Base-by-base conservation (phyloP, 1,140 invertebrate genomes). In the Laupala kohalensis region DNA sequence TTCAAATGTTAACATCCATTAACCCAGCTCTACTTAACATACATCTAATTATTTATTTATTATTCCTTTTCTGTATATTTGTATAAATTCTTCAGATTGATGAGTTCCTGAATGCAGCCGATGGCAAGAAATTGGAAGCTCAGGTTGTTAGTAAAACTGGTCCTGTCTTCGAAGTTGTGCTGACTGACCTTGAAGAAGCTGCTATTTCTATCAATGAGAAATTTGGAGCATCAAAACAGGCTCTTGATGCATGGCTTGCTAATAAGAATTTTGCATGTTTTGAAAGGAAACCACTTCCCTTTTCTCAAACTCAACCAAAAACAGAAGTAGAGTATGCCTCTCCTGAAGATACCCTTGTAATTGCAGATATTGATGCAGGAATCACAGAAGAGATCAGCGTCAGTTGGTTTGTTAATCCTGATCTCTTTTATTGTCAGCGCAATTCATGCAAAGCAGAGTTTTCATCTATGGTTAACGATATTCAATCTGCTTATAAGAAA, bases 391-490 rank as follows among this genome's bases (percentile, higher is more conserved):
- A 83, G 27, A 83, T 85, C 2, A 77, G 79, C 6, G 77, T 89
- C 12, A 84, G 84, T 6, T 89, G 87, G 87, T 87, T 86, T 75
- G 80, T 83, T n/a, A 85, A 86, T 75, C 90, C 90, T 0, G 82
- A 85, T 69, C 85, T 86, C 73, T 91, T 92, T 78, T 90, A 87
- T 75, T 86, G 87, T 12, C 88, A 90, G 75, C 77, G 86, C 19
- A 71, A 75, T 4, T 69, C 81, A 1, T 71, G 80, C 69, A 78
- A 86, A 73, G 73, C 77, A 0, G 83, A 86, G 75, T 90, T 90
- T 76, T 80, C 84, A 23, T 76, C 79, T 28, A 85, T 91, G 83
- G 88, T 92, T 86, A 83, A 86, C 70, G 83, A 87, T 28, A 88
- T 92, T 71, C 89, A 90, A 67, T 80, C 82, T 67, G 78, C 84